Percentiles rank a stretch among this genome's conserved stretches.
These are phyloP conservation scores for Kryptolebias marmoratus DNA, from an alignment of 2,113 vertebrate genomes.

Conservation along the genomic window DNA sequence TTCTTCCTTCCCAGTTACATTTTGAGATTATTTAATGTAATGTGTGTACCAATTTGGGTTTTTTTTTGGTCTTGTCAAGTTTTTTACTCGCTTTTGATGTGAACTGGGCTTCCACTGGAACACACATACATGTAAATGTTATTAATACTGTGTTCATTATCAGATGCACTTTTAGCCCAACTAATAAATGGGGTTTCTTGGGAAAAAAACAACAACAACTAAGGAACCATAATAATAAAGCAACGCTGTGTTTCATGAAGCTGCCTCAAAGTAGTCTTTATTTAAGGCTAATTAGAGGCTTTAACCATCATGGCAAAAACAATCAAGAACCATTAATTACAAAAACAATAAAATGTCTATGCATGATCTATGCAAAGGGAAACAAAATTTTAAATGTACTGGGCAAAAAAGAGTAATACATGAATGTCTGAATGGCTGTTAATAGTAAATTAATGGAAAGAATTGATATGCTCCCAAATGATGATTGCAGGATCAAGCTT, in stretches of 20 bases:
- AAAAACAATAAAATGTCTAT: neutral
- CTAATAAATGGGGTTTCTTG: no score
- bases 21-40: no score
- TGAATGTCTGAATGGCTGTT: neutral
- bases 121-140: no score
- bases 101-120: no score
- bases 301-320: neutral
- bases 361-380: neutral
- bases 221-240: neutral
- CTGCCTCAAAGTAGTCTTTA: neutral
- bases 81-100: no score
- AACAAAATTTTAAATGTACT: neutral
- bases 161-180: no score
- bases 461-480: neutral
- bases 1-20: no score
- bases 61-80: no score
- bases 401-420: neutral
- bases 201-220: neutral
- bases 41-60: no score
- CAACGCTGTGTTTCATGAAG: neutral
- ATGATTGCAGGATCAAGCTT: conserved; percentile 2
- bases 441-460: neutral
- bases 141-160: no score
- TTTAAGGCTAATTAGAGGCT: neutral
- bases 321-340: neutral